phyloP scores from a whole-genome alignment of 2,888 invertebrate species.

The Sclerodermus sp. region DNA sequence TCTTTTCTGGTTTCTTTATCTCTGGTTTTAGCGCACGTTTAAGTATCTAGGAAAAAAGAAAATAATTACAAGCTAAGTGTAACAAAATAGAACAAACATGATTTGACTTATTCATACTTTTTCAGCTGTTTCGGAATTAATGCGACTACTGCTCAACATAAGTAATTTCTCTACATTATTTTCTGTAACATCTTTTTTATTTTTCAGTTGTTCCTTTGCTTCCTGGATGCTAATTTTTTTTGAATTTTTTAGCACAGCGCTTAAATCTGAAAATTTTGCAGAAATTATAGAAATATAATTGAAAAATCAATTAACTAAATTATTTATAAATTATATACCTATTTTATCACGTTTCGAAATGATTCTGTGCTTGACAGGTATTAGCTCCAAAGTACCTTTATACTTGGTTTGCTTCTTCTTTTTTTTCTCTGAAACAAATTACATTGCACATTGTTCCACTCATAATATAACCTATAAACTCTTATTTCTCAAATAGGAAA shows the following conservation, averaged over 20 bases:
- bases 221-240: slow-evolving; percentile 41
- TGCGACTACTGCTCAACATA: slow-evolving; percentile 56
- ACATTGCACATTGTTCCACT: not conserved
- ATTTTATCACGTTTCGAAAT: slow-evolving; percentile 39
- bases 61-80: not conserved
- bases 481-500: not conserved
- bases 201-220: slow-evolving; percentile 35
- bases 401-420: slow-evolving; percentile 49
- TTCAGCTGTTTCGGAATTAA: slow-evolving; percentile 53
- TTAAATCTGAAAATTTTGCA: slow-evolving; percentile 19
- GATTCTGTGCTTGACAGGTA: slow-evolving; percentile 45
- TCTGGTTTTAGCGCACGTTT: slow-evolving; percentile 61
- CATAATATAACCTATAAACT: not conserved
- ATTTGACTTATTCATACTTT: slow-evolving; percentile 53
- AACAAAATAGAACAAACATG: slow-evolving; percentile 1
- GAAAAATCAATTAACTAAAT: not conserved
- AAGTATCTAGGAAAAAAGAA: slow-evolving; percentile 59
- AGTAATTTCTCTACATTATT: slow-evolving; percentile 61
- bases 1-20: slow-evolving; percentile 53
- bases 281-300: no score
- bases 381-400: slow-evolving; percentile 45
- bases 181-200: slow-evolving; percentile 49
- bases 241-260: slow-evolving; percentile 22
- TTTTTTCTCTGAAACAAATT: slow-evolving; percentile 51
- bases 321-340: slow-evolving; percentile 25